A percentile compares a stretch with the other conserved stretches of the same genome.
These are phyloP conservation scores for Cryptophagus acutangulus DNA, from an alignment of 2,888 invertebrate genomes.

Conservation along the genomic window DNA sequence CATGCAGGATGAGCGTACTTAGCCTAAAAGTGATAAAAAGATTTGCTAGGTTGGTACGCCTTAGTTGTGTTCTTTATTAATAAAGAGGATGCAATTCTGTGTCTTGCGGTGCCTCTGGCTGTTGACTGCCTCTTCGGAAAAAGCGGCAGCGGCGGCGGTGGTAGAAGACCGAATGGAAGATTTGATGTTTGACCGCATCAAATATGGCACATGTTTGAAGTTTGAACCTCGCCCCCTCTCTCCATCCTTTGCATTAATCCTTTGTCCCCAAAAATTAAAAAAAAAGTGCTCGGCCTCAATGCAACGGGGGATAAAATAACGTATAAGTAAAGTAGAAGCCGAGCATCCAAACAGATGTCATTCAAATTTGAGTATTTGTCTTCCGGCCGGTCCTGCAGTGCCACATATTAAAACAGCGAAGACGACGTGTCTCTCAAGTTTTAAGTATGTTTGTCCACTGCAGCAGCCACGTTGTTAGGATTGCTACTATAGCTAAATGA, in stretches of 20 bases:
- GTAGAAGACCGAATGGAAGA: conserved; percentile 48
- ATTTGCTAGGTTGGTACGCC: conserved; percentile 48
- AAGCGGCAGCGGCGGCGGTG: conserved; percentile 26
- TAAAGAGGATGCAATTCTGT: conserved; percentile 45
- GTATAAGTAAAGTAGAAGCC: neutral
- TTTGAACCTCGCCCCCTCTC: conserved; percentile 5
- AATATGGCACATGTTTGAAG: conserved; percentile 37
- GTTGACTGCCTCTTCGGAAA: conserved; percentile 37
- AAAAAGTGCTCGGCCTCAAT: neutral
- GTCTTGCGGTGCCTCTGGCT: conserved; percentile 51
- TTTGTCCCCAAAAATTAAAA: neutral
- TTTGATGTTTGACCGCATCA: conserved; percentile 33
- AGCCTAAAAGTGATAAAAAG: conserved; percentile 29
- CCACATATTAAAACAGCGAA: conserved; percentile 11
- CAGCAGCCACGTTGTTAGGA: conserved; percentile 30
- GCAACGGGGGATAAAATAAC: neutral
- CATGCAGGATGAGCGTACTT: conserved; percentile 68
- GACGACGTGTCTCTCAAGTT: conserved; percentile 23
- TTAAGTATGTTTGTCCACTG: conserved; percentile 39
- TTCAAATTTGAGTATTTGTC: conserved; percentile 36
- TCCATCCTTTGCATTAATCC: conserved; percentile 11
- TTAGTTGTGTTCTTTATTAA: conserved; percentile 42
- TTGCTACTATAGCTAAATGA: conserved; percentile 36
- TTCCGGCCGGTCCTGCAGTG: conserved; percentile 32
- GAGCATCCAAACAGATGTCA: conserved; percentile 36